Base-by-base conservation (phyloP, 1,140 invertebrate species). In the Sinella curviseta region DNA sequence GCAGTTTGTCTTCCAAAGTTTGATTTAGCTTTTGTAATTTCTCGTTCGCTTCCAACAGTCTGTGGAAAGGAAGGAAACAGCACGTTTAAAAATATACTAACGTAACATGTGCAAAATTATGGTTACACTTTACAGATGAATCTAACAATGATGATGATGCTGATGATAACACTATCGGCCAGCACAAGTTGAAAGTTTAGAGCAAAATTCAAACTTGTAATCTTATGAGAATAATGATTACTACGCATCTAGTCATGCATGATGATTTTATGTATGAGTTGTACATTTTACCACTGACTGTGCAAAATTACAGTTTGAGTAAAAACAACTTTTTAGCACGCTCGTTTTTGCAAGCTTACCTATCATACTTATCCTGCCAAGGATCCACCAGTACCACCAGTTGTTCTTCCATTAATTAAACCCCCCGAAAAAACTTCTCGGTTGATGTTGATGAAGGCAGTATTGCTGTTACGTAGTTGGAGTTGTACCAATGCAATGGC, bases 11-110 rank as follows among this genome's bases (percentile, higher is more conserved):
- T 88, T 98, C 96, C 82, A 98, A 89, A 84, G 93, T 94, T 89
- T 98, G 95, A 88, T 99, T 99, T 33, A 98, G 92, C 88, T 94
- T 96, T 86, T 98, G 96, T 48, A 98, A 91, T 84, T 95, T 92
- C 86, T 96, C 95, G 85, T 98, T 95, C 78, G 95, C 95, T 86
- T 98, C 96, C 87, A 94, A 92, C 74, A 98, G 90, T 83, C 96
- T 91, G 85, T 85, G 39, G 8, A 48, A 48, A 48, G 39, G 20
- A 48, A 35, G 1, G 24, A 34, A 57, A 54, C 24, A 77, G 24
- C 57, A 55, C 39, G 39, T 48, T 12, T 20, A 48, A 48, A 48
- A 74, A 1, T n/a, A 4, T 20, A 14, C 28, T 20, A 24, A 26
- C 28, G 20, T 16, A 0, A 60, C 16, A 30, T 20, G 31, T 31